These are phyloP conservation scores for Coleophora deauratella DNA, from an alignment of 2,888 invertebrate genomes.

Conservation along the genomic window DNA sequence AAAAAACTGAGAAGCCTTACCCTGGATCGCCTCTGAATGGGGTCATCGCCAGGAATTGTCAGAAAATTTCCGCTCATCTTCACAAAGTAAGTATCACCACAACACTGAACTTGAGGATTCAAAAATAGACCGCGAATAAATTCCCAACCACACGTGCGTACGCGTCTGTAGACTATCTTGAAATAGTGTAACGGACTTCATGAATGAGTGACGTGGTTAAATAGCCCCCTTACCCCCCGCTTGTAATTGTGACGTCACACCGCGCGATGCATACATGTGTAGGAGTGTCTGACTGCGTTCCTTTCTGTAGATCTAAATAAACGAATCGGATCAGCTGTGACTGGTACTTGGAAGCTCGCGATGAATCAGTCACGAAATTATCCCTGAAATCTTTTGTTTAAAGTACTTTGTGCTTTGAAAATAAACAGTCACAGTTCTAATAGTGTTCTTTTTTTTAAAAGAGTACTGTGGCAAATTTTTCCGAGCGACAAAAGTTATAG, in stretches of 20 bases:
- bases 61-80: conserved; percentile 69
- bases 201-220: conserved; percentile 71
- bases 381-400: too few species aligned
- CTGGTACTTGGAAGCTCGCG: conserved; percentile 20
- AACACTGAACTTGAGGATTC: conserved; percentile 26
- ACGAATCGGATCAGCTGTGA: conserved; percentile 33
- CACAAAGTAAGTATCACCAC: conserved; percentile 27
- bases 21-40: conserved; percentile 53
- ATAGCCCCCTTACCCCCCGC: conserved; percentile 31
- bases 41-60: conserved; percentile 60
- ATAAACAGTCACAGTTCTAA: too few species aligned
- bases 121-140: conserved; percentile 28
- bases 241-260: conserved; percentile 35
- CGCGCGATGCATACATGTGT: conserved; percentile 22
- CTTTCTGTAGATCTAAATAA: conserved; percentile 44
- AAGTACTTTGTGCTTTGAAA: too few species aligned
- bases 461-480: too few species aligned
- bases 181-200: conserved; percentile 48
- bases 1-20: conserved; percentile 34
- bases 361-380: conserved; percentile 15
- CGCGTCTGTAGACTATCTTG: conserved; percentile 40
- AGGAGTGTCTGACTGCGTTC: conserved; percentile 51
- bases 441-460: too few species aligned
- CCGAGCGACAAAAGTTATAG: too few species aligned
- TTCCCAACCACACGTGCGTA: conserved; percentile 43